phyloP scores from a whole-genome alignment of 2,888 invertebrate species.

The Eucera pruinosa region DNA sequence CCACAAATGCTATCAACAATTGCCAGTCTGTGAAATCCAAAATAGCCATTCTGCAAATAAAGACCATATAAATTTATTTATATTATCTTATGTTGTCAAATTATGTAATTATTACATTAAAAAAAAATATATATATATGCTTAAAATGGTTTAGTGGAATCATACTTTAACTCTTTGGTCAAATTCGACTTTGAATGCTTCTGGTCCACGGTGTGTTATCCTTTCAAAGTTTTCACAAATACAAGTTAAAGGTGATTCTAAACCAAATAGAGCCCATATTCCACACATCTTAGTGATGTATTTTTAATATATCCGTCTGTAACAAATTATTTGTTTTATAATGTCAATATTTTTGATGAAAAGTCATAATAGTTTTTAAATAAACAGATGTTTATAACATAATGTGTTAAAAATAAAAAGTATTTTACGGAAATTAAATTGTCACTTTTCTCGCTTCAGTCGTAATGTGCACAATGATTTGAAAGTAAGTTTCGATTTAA shows the following conservation, averaged over 20 bases:
- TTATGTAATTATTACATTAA: neutral
- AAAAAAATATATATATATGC: slow-evolving; percentile 6
- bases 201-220: slow-evolving; percentile 90
- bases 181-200: slow-evolving; percentile 90
- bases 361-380: neutral
- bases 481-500: neutral
- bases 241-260: slow-evolving; percentile 86
- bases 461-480: neutral
- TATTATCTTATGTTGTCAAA: neutral
- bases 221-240: slow-evolving; percentile 88
- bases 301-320: neutral
- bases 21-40: slow-evolving; percentile 90
- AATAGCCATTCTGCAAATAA: slow-evolving; percentile 86
- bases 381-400: neutral
- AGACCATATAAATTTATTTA: neutral
- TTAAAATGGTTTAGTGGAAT: neutral
- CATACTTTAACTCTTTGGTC: slow-evolving; percentile 87
- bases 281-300: slow-evolving; percentile 87
- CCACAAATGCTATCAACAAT: slow-evolving; percentile 90
- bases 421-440: neutral
- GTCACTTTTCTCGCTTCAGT: neutral
- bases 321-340: neutral
- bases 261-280: slow-evolving; percentile 91
- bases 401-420: slow-evolving; percentile 6
- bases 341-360: neutral